Evolutionary conservation across 2,797 vertebrate genomes (phyloP).

Genomic region (Danio jaintianensis): DNA sequence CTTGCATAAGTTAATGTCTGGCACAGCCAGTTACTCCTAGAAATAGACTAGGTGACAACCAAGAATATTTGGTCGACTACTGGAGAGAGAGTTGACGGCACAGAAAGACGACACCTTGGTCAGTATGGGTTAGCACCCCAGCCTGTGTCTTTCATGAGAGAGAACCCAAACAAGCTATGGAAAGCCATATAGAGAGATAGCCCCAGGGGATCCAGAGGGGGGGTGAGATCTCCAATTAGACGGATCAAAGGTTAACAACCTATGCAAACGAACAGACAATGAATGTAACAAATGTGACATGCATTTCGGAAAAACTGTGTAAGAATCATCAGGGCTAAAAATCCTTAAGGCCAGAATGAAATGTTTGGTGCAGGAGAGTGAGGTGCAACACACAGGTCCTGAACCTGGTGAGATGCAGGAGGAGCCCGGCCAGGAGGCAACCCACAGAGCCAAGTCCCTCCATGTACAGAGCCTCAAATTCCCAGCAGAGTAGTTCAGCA

Average conservation of each 20-base stretch:
- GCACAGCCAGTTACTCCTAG: not conserved
- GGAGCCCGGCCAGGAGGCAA: not conserved
- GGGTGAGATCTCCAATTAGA: conserved; percentile 12
- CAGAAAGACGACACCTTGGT: not conserved
- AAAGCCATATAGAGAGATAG: conserved; percentile 19
- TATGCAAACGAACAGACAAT: not conserved
- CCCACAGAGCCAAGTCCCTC: not conserved
- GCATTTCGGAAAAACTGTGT: not conserved
- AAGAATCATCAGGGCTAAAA: conserved; percentile 28
- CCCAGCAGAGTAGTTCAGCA: not conserved
- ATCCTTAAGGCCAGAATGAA: conserved; percentile 45
- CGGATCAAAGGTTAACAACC: not conserved
- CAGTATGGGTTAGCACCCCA: not conserved
- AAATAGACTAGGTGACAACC: not conserved
- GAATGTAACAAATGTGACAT: not conserved
- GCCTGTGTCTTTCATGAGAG: not conserved
- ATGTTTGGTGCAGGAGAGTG: not conserved
- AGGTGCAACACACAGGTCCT: not conserved
- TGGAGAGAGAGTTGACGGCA: not conserved
- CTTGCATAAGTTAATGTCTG: not conserved
- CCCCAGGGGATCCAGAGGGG: conserved; percentile 37
- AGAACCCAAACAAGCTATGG: not conserved
- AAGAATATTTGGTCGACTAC: not conserved
- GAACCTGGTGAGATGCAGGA: not conserved
- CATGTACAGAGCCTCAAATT: not conserved